These are phyloP conservation scores for Ophiothrix spiculata DNA, from an alignment of 35 echinoderm and acorn worm species.

Conservation along the genomic window DNA sequence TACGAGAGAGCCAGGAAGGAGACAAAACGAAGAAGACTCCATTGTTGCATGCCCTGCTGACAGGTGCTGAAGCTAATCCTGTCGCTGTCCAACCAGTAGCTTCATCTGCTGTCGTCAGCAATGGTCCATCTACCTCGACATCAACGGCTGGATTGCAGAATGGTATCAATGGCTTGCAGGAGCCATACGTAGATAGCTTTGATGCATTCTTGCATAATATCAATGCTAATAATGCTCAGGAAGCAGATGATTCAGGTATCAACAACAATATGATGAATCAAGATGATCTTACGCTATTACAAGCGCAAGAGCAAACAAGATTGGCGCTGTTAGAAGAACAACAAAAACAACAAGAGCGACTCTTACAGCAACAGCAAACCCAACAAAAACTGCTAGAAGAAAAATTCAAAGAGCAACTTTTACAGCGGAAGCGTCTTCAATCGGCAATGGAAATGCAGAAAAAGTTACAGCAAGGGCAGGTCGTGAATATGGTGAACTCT, in stretches of 20 bases:
- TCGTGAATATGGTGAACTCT: too few species aligned
- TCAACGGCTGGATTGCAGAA: constrained; percentile 10
- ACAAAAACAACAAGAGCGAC: constrained; percentile 36
- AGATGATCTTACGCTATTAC: constrained; percentile 61
- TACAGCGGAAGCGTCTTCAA: constrained; percentile 38
- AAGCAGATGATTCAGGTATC: neutral
- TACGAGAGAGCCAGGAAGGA: neutral
- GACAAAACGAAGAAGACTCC: constrained; percentile 39
- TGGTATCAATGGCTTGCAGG: constrained; percentile 32
- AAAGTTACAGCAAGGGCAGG: constrained; percentile 26
- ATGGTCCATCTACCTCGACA: constrained; percentile 10
- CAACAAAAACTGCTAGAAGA: constrained; percentile 51
- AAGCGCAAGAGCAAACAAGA: constrained; percentile 65
- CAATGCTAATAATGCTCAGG: neutral
- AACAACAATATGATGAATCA: constrained; percentile 81
- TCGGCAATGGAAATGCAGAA: neutral
- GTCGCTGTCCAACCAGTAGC: constrained; percentile 17
- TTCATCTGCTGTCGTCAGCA: neutral
- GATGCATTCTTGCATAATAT: constrained; percentile 37
- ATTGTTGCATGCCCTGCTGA: constrained; percentile 74
- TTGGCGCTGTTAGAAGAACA: constrained; percentile 39
- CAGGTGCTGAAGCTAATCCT: constrained; percentile 37
- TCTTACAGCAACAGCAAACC: constrained; percentile 47
- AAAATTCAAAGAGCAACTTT: constrained; percentile 32
- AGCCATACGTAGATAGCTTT: constrained; percentile 33